Conservation (phyloP, 1,140 invertebrate species). For the Caenorhabditis inopinata region DNA sequence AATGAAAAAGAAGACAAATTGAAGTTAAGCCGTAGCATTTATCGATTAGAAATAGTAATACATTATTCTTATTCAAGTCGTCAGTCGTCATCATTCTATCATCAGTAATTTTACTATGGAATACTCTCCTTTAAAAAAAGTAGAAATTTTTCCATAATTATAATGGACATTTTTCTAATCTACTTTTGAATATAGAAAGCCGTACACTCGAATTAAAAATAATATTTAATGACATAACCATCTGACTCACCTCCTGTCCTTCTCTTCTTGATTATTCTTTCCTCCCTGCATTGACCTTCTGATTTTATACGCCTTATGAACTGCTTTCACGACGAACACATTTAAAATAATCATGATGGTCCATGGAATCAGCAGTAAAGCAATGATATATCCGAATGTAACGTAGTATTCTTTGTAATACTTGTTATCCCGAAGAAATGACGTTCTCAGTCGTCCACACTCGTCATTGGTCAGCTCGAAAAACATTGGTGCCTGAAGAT, state of each 20-base stretch:
- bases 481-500: constrained; percentile 60
- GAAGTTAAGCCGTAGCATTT: not conserved
- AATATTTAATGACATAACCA: not conserved
- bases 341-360: constrained; percentile 62
- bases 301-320: constrained; percentile 56
- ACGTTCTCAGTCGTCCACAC: constrained; percentile 53
- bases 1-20: not conserved
- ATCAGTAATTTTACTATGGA: too few species aligned
- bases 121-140: too few species aligned
- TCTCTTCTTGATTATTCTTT: constrained; percentile 53
- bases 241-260: constrained; percentile 48
- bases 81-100: too few species aligned
- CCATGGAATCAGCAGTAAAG: constrained; percentile 60
- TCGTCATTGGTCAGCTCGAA: constrained; percentile 63
- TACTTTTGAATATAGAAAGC: too few species aligned
- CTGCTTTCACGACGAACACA: constrained; percentile 53
- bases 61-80: too few species aligned
- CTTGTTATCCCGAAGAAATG: constrained; percentile 53
- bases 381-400: constrained; percentile 60
- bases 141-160: not conserved
- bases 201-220: too few species aligned
- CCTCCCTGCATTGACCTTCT: constrained; percentile 52
- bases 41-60: too few species aligned
- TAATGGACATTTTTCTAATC: too few species aligned
- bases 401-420: constrained; percentile 62